Evolutionary conservation across 2,797 vertebrate species (phyloP), one percentile per base, ranked within the genome.

Genomic region (Tauraco hartlaubi): DNA sequence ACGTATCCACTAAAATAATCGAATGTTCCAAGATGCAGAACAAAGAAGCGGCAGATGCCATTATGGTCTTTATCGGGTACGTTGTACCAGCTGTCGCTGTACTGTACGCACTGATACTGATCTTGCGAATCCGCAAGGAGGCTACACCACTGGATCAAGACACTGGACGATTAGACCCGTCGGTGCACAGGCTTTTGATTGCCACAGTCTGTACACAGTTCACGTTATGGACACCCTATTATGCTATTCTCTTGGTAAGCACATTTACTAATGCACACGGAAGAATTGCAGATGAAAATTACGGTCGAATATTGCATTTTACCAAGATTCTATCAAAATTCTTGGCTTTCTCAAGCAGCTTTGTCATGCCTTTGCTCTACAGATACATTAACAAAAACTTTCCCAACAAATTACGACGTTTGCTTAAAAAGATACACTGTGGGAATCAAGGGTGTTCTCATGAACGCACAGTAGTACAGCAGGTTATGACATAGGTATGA

Each of bases 21-120:
- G 99, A 99, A 97, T 99, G 99, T 51, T 99, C 99, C 83, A 99
- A 99, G 96, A 99, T 99, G 99, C 99, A 99, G 97, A 99, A 99
- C 98, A 98, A 99, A 33, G 99, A 99, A 89, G 99, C 99, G 0
- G 99, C 99, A 0, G 99, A 99, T 7, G 98, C 99, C 95, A 99
- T 99, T 95, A 98, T 99, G 99, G 98, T 99, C 91, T 98, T 99
- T 52, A 99, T 99, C 0, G 99, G 99, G 41, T 99, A 99, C 11
- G 98, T 98, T 3, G 99, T 99, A 5, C 99, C 99, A 0, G 98
- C 98, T 4, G 29, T 99, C 46, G 99, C 99, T 0, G 98, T 99
- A 6, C 97, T 99, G 12, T 99, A 99, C 0, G 99, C 99, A 1
- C 98, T 99, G 20, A 98, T 95, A 33, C 97, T 99, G 23, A 99